phyloP scores from a whole-genome alignment of 1,140 invertebrate species.

The Adelges cooleyi region DNA sequence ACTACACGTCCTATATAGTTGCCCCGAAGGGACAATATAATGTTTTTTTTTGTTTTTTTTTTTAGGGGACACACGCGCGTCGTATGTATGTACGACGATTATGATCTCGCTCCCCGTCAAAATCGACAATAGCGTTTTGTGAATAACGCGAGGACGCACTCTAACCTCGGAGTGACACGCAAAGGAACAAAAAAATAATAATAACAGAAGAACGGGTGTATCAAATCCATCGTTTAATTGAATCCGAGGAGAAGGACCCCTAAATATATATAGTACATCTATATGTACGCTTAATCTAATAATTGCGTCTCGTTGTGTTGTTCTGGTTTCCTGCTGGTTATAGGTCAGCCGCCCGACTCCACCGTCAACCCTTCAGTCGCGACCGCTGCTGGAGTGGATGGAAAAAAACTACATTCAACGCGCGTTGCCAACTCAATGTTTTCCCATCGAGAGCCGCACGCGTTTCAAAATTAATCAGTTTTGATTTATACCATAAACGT shows the following conservation, averaged over 20 bases:
- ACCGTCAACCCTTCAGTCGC: background rate
- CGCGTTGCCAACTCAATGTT: too few relatives aligned
- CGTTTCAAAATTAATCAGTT: constrained; percentile 13
- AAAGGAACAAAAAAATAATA: background rate
- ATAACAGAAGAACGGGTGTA: background rate
- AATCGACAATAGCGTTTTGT: background rate
- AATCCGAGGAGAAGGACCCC: background rate
- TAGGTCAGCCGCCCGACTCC: background rate
- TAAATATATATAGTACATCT: background rate
- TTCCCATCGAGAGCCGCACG: background rate
- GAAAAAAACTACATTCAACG: too few relatives aligned
- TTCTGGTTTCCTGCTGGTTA: background rate
- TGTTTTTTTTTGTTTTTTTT: background rate
- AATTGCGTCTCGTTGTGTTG: constrained; percentile 17
- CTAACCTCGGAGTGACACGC: background rate
- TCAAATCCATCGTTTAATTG: constrained; percentile 3
- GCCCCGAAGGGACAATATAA: background rate
- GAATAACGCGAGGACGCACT: background rate
- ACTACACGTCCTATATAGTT: background rate
- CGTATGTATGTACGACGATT: background rate
- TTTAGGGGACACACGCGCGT: background rate
- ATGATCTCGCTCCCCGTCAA: background rate
- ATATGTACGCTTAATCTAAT: background rate
- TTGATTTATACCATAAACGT: background rate
- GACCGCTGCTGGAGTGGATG: too few relatives aligned